Percentiles rank a stretch among this genome's conserved stretches.
Evolutionary conservation across 2,113 vertebrate genomes (phyloP).

Genomic region (Pomatostomus ruficeps): DNA sequence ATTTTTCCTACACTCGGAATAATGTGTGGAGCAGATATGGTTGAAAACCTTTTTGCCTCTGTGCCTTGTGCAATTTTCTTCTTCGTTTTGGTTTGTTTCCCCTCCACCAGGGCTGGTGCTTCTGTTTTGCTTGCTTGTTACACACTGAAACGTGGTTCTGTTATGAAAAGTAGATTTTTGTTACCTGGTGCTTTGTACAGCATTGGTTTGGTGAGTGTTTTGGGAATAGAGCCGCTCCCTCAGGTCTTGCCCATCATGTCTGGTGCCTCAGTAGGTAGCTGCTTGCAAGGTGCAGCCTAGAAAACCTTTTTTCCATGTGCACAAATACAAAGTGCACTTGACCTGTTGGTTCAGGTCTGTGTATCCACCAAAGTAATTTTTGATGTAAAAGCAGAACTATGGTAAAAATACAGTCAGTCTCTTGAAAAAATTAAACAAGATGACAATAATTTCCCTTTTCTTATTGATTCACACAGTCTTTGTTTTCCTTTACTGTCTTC

Average conservation of each 20-base stretch:
- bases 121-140: background rate
- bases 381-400: background rate
- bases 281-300: background rate
- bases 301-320: background rate
- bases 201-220: background rate
- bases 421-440: background rate
- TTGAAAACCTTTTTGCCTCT: background rate
- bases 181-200: background rate
- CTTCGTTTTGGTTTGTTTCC: background rate
- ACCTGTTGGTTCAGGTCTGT: background rate
- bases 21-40: rapidly evolving
- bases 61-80: background rate
- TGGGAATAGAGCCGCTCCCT: background rate
- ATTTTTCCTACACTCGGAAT: background rate
- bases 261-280: background rate
- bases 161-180: background rate
- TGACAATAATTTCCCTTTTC: background rate
- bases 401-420: background rate
- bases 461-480: background rate
- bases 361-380: background rate
- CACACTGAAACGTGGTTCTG: background rate
- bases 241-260: background rate
- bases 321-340: background rate
- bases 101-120: rapidly evolving
- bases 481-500: background rate